A percentile compares a stretch with the other conserved stretches of the same genome.
phyloP scores from a whole-genome alignment of 2,797 vertebrate species.

The Anguilla anguilla region DNA sequence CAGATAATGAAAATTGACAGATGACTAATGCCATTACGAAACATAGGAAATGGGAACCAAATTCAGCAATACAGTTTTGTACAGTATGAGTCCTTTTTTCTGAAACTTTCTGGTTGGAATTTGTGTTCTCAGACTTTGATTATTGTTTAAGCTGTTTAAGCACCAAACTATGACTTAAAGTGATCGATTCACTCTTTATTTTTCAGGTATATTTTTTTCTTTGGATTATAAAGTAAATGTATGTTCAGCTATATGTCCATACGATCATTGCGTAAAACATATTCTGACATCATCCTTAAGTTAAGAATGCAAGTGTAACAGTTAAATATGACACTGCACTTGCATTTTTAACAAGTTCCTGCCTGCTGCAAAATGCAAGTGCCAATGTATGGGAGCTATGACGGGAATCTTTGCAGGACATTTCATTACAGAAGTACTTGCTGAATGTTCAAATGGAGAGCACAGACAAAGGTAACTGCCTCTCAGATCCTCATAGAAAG shows the following conservation, averaged over 20 bases:
- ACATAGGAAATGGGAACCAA: not conserved
- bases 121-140: not conserved
- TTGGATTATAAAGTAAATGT: not conserved
- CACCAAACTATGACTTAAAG: not conserved
- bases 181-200: not conserved
- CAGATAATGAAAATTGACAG: slow-evolving; percentile 1
- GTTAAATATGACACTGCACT: not conserved
- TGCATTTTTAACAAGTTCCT: slow-evolving; percentile 1
- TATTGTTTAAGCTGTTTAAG: not conserved
- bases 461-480: not conserved
- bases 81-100: not conserved
- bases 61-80: slow-evolving; percentile 8
- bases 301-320: not conserved
- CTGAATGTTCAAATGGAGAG: not conserved
- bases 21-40: not conserved
- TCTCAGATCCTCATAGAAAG: not conserved
- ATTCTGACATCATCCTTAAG: not conserved
- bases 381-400: not conserved
- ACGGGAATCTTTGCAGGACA: not conserved
- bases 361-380: not conserved
- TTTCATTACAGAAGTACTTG: not conserved
- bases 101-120: not conserved
- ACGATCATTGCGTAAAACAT: not conserved
- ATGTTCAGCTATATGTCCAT: not conserved
- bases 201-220: not conserved